Base-by-base conservation (phyloP, 2,888 invertebrate genomes). In the Hedychridium roseum region DNA sequence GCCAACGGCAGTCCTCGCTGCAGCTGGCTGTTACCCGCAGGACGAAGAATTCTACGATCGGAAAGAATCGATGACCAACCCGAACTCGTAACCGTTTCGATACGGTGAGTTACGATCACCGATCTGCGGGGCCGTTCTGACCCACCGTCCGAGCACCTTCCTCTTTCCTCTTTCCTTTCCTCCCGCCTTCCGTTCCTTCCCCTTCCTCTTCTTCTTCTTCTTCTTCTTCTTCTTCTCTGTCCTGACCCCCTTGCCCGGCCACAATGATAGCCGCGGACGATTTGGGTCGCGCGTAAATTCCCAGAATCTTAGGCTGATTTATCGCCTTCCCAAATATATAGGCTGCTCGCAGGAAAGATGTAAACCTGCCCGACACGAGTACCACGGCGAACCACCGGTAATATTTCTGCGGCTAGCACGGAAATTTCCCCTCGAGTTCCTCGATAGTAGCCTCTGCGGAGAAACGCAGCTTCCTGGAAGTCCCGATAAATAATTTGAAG, bases 211-310 rank as follows among this genome's bases (percentile, higher is more conserved):
- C 50, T 41, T 41, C 35, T 38, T 34, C 40, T 43, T 16, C 27
- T 38, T 34, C 38, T 39, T 30, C 30, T 34, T 45, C 43, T 43
- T 50, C 36, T 40, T 12, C 42, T 39, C 35, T 43, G 14, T 27
- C 46, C 23, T 2, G 28, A 7, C 11, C 35, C 30, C 40, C 51
- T 28, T 51, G 46, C 23, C 20, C 45, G 57, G 51, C n/a, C n/a
- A n/a, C n/a, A 68, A 65, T 64, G 65, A 71, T 71, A 62, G 70
- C 57, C 66, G 37, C 48, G 45, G 54, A 50, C 52, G 62, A 71
- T 72, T 61, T 65, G 65, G 71, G 72, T 72, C 70, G 71, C 70
- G 69, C 71, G 73, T 71, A 71, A 71, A 73, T 73, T 73, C 71
- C 69, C 68, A 61, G 66, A 70, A 68, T 71, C 71, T 68, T 69